Percentiles rank a stretch among this genome's conserved stretches.
These are phyloP conservation scores for Drosophila subpulchrella DNA, from an alignment of 1,140 invertebrate genomes.

Conservation along the genomic window DNA sequence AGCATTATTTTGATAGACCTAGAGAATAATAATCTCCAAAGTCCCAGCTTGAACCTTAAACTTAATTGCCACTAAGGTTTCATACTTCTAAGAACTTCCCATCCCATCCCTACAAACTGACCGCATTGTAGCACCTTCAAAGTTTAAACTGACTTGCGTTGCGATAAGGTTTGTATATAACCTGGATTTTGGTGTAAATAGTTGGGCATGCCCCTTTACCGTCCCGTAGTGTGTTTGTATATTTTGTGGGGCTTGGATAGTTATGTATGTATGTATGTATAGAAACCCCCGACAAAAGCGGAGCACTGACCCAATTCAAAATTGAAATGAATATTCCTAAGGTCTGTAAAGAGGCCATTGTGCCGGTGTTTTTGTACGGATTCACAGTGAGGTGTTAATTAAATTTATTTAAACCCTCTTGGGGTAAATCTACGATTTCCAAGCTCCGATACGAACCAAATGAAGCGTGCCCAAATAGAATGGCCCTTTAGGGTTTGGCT, in stretches of 20 bases:
- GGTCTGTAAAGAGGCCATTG: conserved; percentile 11
- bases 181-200: conserved; percentile 31
- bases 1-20: not conserved
- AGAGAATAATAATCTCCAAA: not conserved
- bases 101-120: conserved; percentile 1
- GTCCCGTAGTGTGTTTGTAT: conserved; percentile 28
- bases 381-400: conserved; percentile 72
- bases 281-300: conserved; percentile 19
- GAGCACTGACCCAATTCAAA: conserved; percentile 72
- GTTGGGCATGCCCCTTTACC: conserved; percentile 40
- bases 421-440: conserved; percentile 41
- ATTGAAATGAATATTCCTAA: conserved; percentile 34
- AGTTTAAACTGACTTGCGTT: not conserved
- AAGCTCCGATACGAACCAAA: conserved; percentile 44
- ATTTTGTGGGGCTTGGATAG: conserved; percentile 30
- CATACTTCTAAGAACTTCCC: conserved; percentile 2
- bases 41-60: not conserved
- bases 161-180: conserved; percentile 23
- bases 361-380: conserved; percentile 5
- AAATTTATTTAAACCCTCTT: conserved; percentile 64
- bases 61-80: conserved; percentile 1
- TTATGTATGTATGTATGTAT: not conserved
- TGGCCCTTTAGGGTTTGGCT: conserved; percentile 47
- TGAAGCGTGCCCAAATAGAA: conserved; percentile 74
- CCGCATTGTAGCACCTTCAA: conserved; percentile 8